Base-by-base conservation (phyloP, 2,888 invertebrate species). In the Drosophila ustulata region DNA sequence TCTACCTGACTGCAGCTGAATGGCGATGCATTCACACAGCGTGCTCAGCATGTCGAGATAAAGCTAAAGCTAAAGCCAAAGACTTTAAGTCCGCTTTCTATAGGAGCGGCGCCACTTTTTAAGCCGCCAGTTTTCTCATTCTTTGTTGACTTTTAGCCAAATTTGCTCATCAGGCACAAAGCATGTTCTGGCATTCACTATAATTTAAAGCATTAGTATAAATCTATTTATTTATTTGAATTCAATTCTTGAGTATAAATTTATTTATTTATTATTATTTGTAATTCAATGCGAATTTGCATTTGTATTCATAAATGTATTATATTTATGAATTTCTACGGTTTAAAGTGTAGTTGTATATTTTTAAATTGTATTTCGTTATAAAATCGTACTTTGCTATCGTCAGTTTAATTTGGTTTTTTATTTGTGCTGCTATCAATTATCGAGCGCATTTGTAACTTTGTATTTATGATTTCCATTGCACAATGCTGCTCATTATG, bases 401-500 rank as follows among this genome's bases (percentile, higher is more conserved):
- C 18, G 18, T 1, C 18, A 18, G 18, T 18, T 18, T 18, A 18
- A 18, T 18, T 18, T 18, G 18, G 1, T 18, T 18, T 18, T 18
- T 18, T 18, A 37, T 37, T 37, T 37, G 37, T 37, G 4, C 5
- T 30, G 4, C 6, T 6, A 30, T 30, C 37, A 37, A n/a, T 37
- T 37, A 41, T 41, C 39, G 39, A 18, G 5, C 13, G 39, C 39
- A 41, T 18, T 41, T 41, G 13, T 18, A 6, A 13, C 13, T 41
- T 43, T 55, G 7, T 18, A 23, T 30, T 30, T 43, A 23, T 30
- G 30, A 23, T 30, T 53, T 43, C 23, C 43, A 30, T 52, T 23
- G 23, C 43, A 55, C 53, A 57, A 43, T 28, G 26, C 39, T 37
- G 34, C 56, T 43, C 74, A 73, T 78, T 55, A 58, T 39, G 50